A percentile compares a stretch with the other conserved stretches of the same genome.
phyloP scores from a whole-genome alignment of 2,888 invertebrate species.

The Danaus chrysippus region DNA sequence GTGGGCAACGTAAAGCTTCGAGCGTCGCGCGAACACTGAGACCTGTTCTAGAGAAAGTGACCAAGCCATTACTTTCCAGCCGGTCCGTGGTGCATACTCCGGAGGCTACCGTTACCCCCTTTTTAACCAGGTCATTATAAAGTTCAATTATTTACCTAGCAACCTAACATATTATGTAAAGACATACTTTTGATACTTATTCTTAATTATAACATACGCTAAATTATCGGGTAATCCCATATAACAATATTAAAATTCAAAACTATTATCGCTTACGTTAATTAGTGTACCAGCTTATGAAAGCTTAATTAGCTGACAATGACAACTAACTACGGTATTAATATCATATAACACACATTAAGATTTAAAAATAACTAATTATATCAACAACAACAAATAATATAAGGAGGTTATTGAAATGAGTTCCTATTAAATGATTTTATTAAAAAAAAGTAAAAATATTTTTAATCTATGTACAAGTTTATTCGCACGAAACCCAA shows the following conservation, averaged over 20 bases:
- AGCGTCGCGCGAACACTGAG: slow-evolving; percentile 41
- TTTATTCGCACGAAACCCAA: slow-evolving; percentile 7
- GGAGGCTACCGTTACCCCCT: slow-evolving; percentile 63
- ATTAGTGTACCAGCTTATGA: no score
- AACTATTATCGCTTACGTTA: background rate
- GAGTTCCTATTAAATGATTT: no score
- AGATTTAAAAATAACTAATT: no score
- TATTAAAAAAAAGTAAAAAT: no score
- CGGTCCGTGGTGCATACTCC: slow-evolving; percentile 35
- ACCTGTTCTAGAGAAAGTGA: slow-evolving; percentile 74
- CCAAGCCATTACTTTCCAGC: slow-evolving; percentile 66
- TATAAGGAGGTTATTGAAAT: no score
- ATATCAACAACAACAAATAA: no score
- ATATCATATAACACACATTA: no score
- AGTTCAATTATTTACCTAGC: slow-evolving; percentile 47
- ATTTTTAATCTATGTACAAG: background rate
- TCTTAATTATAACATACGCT: background rate
- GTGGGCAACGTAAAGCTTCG: slow-evolving; percentile 42
- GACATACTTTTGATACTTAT: background rate
- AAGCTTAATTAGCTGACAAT: no score
- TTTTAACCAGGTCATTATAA: slow-evolving; percentile 63
- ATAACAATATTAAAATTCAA: background rate
- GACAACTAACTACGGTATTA: no score
- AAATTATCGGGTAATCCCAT: background rate
- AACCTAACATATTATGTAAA: background rate